phyloP scores from a whole-genome alignment of 1,140 invertebrate species.

The Cyphomyrmex costatus region DNA sequence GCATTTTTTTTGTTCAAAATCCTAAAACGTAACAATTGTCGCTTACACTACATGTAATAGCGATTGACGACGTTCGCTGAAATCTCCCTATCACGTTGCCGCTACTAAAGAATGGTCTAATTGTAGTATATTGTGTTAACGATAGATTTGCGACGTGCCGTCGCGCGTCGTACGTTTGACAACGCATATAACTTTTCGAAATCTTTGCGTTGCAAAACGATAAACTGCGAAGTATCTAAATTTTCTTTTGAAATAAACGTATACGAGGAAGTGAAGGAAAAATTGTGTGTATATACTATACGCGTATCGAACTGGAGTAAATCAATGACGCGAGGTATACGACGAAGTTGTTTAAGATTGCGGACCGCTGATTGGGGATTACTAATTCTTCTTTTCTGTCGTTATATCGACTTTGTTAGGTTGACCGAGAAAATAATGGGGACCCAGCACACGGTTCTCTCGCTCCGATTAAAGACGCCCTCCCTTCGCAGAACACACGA shows the following conservation, averaged over 20 bases:
- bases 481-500: conserved; percentile 55
- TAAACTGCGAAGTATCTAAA: neutral
- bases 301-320: neutral
- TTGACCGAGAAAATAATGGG: conserved; percentile 66
- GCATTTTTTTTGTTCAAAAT: neutral
- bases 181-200: neutral
- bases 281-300: neutral
- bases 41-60: neutral
- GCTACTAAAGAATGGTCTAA: neutral
- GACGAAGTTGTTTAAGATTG: conserved; percentile 3
- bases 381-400: conserved; percentile 33
- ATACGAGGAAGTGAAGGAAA: neutral
- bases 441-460: conserved; percentile 54
- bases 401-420: conserved; percentile 61
- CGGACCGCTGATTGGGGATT: conserved; percentile 14
- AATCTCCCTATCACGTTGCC: conserved; percentile 8
- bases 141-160: neutral
- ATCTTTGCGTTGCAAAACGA: neutral
- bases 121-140: neutral
- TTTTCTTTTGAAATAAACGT: neutral
- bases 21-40: neutral
- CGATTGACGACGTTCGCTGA: neutral
- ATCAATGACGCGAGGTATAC: neutral
- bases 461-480: conserved; percentile 62
- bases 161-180: neutral